A percentile compares a stretch with the other conserved stretches of the same genome.
These are phyloP conservation scores for Sinohyriopsis cumingii DNA, from an alignment of 2,888 invertebrate genomes.

Conservation along the genomic window DNA sequence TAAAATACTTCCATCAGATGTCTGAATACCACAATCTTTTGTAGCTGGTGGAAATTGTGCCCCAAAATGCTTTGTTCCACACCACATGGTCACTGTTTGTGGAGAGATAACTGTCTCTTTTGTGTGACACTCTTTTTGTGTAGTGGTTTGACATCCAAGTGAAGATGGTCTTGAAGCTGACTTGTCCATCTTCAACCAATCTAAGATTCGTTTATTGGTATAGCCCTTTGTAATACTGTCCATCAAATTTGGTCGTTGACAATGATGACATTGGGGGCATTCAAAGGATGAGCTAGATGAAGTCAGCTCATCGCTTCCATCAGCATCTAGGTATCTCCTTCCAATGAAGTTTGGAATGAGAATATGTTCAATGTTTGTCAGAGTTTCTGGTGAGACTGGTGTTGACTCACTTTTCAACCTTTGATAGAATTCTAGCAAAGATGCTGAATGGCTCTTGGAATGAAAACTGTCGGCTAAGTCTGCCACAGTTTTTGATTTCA, in stretches of 20 bases:
- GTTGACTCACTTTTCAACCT: slow-evolving; percentile 56
- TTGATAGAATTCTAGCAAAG: slow-evolving; percentile 62
- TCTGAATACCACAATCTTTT: slow-evolving; percentile 61
- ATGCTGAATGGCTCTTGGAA: slow-evolving; percentile 56
- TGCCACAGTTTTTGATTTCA: slow-evolving; percentile 35
- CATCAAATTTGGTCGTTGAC: slow-evolving; percentile 10
- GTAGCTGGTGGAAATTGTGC: slow-evolving; percentile 65
- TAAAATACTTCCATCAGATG: slow-evolving; percentile 22
- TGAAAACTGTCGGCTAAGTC: slow-evolving; percentile 56
- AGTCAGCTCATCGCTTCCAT: slow-evolving; percentile 20
- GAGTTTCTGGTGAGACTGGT: slow-evolving; percentile 59
- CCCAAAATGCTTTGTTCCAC: slow-evolving; percentile 62
- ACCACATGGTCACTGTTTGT: slow-evolving; percentile 60
- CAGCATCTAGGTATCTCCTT: slow-evolving; percentile 25
- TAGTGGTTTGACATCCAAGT: slow-evolving; percentile 40
- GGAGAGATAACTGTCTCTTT: slow-evolving; percentile 56
- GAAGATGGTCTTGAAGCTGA: slow-evolving; percentile 34
- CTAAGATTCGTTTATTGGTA: slow-evolving; percentile 44
- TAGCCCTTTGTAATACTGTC: slow-evolving; percentile 31
- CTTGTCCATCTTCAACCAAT: slow-evolving; percentile 46
- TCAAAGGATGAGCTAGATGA: slow-evolving; percentile 33
- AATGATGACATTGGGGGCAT: slow-evolving; percentile 30
- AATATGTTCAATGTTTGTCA: slow-evolving; percentile 57
- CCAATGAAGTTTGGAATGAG: slow-evolving; percentile 48
- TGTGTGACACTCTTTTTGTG: slow-evolving; percentile 24